A percentile compares a stretch with the other conserved stretches of the same genome.
Evolutionary conservation across 2,888 invertebrate species (phyloP).

Genomic region (Rhogogaster chlorosoma): DNA sequence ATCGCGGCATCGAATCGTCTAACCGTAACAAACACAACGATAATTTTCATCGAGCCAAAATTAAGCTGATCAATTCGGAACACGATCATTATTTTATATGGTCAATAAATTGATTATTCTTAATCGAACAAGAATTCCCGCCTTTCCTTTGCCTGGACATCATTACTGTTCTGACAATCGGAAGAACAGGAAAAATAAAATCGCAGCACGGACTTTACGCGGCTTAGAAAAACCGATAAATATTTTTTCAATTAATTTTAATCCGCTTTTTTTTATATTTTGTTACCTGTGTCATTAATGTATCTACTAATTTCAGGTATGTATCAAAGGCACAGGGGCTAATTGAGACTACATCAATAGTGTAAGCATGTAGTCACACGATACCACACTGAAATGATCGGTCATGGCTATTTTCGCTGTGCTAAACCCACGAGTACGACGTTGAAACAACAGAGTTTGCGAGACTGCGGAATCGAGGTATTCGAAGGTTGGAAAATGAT

Average conservation of each 20-base stretch:
- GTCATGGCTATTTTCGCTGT: neutral
- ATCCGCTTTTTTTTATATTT: neutral
- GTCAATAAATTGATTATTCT: neutral
- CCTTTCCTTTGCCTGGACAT: neutral
- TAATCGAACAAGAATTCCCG: neutral
- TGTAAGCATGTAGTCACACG: neutral
- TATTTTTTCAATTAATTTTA: neutral
- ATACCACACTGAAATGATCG: neutral
- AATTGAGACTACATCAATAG: neutral
- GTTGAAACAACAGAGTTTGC: slow-evolving; percentile 1
- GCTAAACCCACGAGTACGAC: slow-evolving; percentile 3
- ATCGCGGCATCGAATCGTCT: slow-evolving; percentile 13
- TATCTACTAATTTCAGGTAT: neutral
- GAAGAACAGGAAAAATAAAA: neutral
- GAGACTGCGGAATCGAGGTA: neutral
- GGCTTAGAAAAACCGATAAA: neutral
- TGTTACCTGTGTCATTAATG: neutral
- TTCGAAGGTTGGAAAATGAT: neutral
- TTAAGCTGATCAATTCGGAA: neutral
- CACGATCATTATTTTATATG: neutral
- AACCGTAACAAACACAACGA: neutral
- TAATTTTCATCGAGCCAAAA: neutral
- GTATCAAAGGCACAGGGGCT: neutral
- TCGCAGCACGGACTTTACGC: neutral
- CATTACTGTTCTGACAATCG: neutral